Conservation (phyloP, 2,113 vertebrate species). For the Todiramphus saurophagus region DNA sequence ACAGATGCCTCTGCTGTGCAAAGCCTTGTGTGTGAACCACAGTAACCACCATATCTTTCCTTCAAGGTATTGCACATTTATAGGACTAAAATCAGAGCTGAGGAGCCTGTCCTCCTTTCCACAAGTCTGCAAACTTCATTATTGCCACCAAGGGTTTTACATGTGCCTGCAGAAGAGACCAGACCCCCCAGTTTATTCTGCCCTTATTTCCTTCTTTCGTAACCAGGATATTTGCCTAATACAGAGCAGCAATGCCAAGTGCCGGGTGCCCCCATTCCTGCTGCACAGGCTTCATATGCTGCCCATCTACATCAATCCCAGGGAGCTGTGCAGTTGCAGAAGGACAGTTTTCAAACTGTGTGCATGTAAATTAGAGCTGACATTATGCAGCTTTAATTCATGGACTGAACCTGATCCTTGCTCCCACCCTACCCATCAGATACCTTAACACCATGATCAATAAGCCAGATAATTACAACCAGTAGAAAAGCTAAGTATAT, state of each 20-base stretch:
- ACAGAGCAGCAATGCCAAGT: neutral
- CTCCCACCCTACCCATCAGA: slow-evolving; percentile 1
- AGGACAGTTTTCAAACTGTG: slow-evolving; percentile 29
- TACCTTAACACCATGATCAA: slow-evolving; percentile 27
- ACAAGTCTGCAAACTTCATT: neutral
- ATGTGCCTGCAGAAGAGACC: neutral
- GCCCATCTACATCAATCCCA: neutral
- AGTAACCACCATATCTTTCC: neutral
- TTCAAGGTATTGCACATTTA: neutral
- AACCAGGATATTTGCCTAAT: slow-evolving; percentile 13
- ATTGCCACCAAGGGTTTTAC: neutral
- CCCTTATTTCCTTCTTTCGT: neutral
- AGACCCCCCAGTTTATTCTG: neutral
- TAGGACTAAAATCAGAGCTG: neutral
- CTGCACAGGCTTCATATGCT: slow-evolving; percentile 15
- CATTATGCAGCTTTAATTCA: slow-evolving; percentile 21
- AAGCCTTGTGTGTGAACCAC: accelerated
- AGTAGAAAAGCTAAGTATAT: slow-evolving; percentile 34
- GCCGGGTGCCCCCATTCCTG: neutral
- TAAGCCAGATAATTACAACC: slow-evolving; percentile 56
- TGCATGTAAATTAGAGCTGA: slow-evolving; percentile 48
- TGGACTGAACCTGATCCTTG: slow-evolving; percentile 1
- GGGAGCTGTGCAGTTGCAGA: neutral
- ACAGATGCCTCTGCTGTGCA: neutral
- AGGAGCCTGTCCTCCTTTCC: neutral